Evolutionary conservation across 2,888 invertebrate genomes (phyloP), one percentile per base, ranked within the genome.

Genomic region (Coelopa pilipes): DNA sequence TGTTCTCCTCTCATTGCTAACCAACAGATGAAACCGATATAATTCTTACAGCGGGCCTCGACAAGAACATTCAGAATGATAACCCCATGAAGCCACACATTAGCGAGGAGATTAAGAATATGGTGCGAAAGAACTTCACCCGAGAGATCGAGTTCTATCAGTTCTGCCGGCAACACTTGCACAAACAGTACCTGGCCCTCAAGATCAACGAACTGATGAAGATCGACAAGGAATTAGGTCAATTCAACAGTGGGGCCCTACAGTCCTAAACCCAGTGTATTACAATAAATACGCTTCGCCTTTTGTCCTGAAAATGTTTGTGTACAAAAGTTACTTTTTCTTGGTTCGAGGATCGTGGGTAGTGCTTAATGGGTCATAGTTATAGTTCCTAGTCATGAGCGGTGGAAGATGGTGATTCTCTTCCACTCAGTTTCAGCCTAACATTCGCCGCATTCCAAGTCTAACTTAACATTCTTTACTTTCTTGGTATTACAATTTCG

Each of bases 101-200:
- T 4, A 92, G 92, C 21, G 93, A 95, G 81, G 92, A 93, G 76
- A 92, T 96, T 11, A 93, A 95, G 82, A 91, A 95, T 57, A 92
- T 96, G 75, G 93, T 96, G 13, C 90, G 95, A 75, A 90, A 90
- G 62, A 96, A 96, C 87, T 95, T 96, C 86, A 95, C 96, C 0
- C 90, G 93, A 47, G 96, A 96, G 88, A 94, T 96, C n/a, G 96
- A 96, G 82, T 95, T 96, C 87, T 96, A 96, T 87, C 93, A 96
- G 82, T 96, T 96, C 86, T 96, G 95, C 86, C 92, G 92, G 78
- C 95, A 96, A 84, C 90, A 96, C 79, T 89, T 96, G 21, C 92
- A 96, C 82, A 90, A 92, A 84, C 96, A 96, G 81, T 90, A 93
- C 75, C 88, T 92, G 70, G 95, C 95, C 0, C 86, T 94, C 0